These are phyloP conservation scores for Muscicapa striata DNA, from an alignment of 2,797 vertebrate genomes.

Conservation along the genomic window DNA sequence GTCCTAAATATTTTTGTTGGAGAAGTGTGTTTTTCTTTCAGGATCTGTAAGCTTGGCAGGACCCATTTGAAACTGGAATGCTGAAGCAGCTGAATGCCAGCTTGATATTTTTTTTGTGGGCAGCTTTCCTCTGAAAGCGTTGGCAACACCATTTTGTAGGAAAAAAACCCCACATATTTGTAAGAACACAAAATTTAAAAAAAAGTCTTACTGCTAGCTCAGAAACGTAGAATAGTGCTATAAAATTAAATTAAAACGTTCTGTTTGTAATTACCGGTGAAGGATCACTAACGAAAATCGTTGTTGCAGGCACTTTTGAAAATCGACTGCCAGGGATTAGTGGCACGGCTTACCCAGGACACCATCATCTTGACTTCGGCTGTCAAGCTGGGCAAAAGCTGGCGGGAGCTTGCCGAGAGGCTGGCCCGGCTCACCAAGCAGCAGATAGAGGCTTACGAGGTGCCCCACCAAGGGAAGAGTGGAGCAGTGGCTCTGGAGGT, in stretches of 20 bases:
- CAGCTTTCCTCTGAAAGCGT: neutral
- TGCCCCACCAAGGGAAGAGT: constrained; percentile 85
- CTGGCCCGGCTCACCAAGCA: constrained; percentile 85
- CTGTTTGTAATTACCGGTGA: constrained; percentile 27
- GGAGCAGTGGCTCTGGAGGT: constrained; percentile 87
- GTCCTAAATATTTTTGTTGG: neutral
- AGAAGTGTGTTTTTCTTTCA: neutral
- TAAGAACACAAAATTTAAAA: neutral
- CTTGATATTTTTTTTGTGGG: neutral
- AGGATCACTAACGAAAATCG: constrained; percentile 7
- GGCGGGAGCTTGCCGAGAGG: constrained; percentile 92
- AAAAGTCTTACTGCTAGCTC: neutral
- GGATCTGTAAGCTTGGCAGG: neutral
- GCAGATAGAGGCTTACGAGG: constrained; percentile 89
- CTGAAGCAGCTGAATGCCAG: neutral
- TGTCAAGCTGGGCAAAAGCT: constrained; percentile 90
- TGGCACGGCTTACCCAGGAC: constrained; percentile 88
- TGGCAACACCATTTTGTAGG: neutral
- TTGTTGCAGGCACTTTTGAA: constrained; percentile 88
- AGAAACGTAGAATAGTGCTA: neutral
- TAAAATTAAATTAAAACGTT: neutral
- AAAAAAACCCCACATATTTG: neutral
- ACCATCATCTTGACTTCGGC: constrained; percentile 91
- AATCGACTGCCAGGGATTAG: constrained; percentile 88
- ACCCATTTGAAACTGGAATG: neutral